Evolutionary conservation across 2,797 vertebrate species (phyloP), one percentile per base, ranked within the genome.

Genomic region (Tarsius wallacei): DNA sequence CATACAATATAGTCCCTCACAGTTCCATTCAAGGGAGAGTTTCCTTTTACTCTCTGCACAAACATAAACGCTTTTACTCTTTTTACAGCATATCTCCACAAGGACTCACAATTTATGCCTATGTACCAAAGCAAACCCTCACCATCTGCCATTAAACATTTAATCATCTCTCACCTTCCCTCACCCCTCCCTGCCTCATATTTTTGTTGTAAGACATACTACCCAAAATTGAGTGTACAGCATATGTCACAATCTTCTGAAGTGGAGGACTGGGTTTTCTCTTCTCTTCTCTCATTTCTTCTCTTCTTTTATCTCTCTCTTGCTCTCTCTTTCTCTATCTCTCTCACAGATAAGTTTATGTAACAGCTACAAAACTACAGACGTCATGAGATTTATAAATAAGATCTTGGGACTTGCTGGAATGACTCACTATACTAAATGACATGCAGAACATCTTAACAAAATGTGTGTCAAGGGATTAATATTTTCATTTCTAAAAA

Each of bases 401-500:
- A 77, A 90, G 59, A 86, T 82, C 87, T 83, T 88, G 70, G 77
- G 47, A 84, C 66, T 53, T 66, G 26, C 42, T 94, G 36, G 73
- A 70, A 81, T 96, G 94, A 96, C 82, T 97, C 91, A 95, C 36
- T 77, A 26, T 73, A 66, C 83, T 86, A 49, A 94, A 59, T n/a
- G 53, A 78, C 83, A 86, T 70, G 64, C 73, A 91, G 61, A 88
- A 22, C 61, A 51, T n/a, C 47, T 91, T 94, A 93, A 87, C 68
- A 55, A 89, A 90, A 74, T 74, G 36, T 87, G 33, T 87, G 83
- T 63, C 85, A 76, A 49, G 47, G 10, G 53, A 82, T 95, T 96
- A 95, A 71, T 19, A 96, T 93, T 93, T 91, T 90, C 49, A 49
- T 76, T 78, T 93, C n/a, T 51, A 83, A 70, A 97, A 97, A 51